These are phyloP conservation scores for Lamellibrachia satsuma DNA, from an alignment of 2,888 invertebrate genomes.

Conservation along the genomic window DNA sequence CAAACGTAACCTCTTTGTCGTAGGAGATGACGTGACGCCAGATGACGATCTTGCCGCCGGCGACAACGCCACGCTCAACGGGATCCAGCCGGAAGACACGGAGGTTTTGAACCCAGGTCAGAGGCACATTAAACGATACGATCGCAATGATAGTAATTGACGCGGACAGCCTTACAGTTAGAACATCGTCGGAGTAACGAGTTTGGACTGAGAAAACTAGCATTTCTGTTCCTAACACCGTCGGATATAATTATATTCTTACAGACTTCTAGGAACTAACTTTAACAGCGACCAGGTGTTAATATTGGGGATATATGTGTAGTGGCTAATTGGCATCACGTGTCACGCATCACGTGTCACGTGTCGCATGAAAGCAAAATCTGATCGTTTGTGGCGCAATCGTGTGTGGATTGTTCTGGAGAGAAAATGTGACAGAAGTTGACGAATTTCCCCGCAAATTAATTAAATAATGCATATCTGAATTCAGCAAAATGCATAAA, in stretches of 20 bases:
- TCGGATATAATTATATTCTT: not conserved
- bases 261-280: not conserved
- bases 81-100: not conserved
- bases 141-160: not conserved
- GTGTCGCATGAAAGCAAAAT: no score
- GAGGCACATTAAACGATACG: not conserved
- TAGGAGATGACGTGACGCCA: not conserved
- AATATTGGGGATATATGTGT: not conserved
- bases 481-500: no score
- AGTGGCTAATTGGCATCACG: not conserved
- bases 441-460: no score
- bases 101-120: constrained; percentile 8
- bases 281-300: not conserved
- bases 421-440: no score
- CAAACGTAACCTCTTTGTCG: not conserved
- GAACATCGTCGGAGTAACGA: not conserved
- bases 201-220: not conserved
- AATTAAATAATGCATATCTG: no score
- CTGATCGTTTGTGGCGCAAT: no score
- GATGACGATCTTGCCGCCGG: not conserved
- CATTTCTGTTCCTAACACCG: not conserved
- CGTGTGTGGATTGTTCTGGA: no score
- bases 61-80: not conserved
- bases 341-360: no score
- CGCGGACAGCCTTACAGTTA: not conserved